A percentile compares a stretch with the other conserved stretches of the same genome.
These are phyloP conservation scores for Machimus atricapillus DNA, from an alignment of 2,888 invertebrate species.

Conservation along the genomic window DNA sequence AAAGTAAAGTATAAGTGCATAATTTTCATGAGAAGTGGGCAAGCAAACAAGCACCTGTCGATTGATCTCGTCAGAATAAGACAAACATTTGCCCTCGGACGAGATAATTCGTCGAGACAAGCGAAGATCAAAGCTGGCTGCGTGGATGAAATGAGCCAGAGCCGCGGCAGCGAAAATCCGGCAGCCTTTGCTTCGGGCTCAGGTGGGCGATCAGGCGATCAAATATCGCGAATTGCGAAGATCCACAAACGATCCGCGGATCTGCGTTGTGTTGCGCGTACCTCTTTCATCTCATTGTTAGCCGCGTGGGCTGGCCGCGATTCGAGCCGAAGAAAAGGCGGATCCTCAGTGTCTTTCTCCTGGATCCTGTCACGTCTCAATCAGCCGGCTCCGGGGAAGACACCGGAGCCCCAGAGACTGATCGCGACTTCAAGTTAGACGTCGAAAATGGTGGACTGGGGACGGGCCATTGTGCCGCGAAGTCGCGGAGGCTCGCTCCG, in stretches of 20 bases:
- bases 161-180: not conserved
- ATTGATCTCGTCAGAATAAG: not conserved
- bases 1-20: not conserved
- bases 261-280: not conserved
- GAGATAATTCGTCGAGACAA: not conserved
- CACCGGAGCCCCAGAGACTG: not conserved
- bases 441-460: slow-evolving; percentile 26
- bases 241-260: not conserved
- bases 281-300: slow-evolving; percentile 25
- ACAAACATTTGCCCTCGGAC: not conserved
- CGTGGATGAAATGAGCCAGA: not conserved
- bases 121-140: slow-evolving; percentile 9
- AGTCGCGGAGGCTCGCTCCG: not conserved
- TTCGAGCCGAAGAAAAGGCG: slow-evolving; percentile 6
- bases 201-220: slow-evolving; percentile 8
- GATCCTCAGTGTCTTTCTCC: not conserved
- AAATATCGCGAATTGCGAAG: slow-evolving; percentile 11
- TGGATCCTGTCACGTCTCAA: slow-evolving; percentile 30
- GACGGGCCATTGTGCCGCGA: slow-evolving; percentile 3
- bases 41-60: not conserved
- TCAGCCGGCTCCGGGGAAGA: not conserved
- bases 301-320: not conserved
- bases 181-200: not conserved
- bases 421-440: not conserved
- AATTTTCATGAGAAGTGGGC: not conserved